Conservation (phyloP, 1,140 invertebrate species). For the Bradynema listronoti region DNA sequence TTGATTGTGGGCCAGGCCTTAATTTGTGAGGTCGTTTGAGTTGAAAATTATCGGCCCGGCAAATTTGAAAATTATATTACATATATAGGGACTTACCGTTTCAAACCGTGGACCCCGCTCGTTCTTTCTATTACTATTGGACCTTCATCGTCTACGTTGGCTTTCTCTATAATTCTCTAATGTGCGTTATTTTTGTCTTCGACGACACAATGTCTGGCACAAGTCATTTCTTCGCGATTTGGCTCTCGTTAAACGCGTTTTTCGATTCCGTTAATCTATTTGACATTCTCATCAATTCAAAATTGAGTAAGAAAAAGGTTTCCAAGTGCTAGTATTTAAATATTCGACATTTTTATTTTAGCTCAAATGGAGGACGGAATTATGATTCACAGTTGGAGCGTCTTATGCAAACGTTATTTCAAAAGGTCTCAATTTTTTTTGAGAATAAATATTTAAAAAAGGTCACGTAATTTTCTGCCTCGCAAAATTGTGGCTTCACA, state of each 20-base stretch:
- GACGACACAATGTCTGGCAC: slow-evolving; percentile 30
- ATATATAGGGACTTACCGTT: slow-evolving; percentile 25
- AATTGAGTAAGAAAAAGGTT: slow-evolving; percentile 28
- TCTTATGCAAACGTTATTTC: slow-evolving; percentile 38
- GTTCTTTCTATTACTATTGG: slow-evolving; percentile 42
- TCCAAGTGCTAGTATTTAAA: not conserved
- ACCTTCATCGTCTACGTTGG: slow-evolving; percentile 40
- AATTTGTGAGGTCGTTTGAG: too few relatives aligned
- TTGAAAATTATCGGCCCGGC: too few relatives aligned
- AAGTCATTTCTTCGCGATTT: slow-evolving; percentile 29
- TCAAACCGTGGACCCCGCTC: slow-evolving; percentile 26
- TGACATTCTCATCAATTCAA: slow-evolving; percentile 37
- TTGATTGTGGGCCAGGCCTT: too few relatives aligned
- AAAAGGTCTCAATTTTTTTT: slow-evolving; percentile 26
- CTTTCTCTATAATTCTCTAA: slow-evolving; percentile 42
- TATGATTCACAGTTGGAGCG: slow-evolving; percentile 16
- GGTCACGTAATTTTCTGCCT: too few relatives aligned
- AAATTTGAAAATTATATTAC: too few relatives aligned
- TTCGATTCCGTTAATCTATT: slow-evolving; percentile 34
- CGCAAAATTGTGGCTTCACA: too few relatives aligned
- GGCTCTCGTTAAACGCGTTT: slow-evolving; percentile 28
- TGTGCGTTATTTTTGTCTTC: slow-evolving; percentile 47
- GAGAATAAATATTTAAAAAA: slow-evolving; percentile 4
- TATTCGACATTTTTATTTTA: not conserved
- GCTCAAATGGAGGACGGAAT: slow-evolving; percentile 40